Evolutionary conservation across 2,797 vertebrate genomes (phyloP), one percentile per base, ranked within the genome.

Genomic region (Arrhamphus sclerolepis): DNA sequence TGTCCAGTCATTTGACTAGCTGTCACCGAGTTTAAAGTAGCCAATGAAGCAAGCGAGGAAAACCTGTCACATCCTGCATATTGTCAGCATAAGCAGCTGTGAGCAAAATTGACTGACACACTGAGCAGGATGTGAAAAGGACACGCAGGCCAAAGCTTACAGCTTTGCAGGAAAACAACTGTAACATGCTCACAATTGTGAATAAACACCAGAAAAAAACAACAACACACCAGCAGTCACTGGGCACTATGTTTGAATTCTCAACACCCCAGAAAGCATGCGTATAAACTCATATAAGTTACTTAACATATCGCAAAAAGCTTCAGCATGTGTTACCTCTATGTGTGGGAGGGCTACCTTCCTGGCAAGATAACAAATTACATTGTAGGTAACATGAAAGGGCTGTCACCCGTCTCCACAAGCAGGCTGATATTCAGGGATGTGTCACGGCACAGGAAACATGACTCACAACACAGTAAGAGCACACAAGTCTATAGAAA

Each of bases 1-100:
- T 75, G 86, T 84, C 81, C 72, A 77, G 79, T 78, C 72, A 74
- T 85, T 87, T 87, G 82, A 87, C 81, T 72, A 80, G 83, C 83
- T 88, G 87, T 88, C 89, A 83, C 78, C 60, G 16, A 44, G 81
- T 75, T 74, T 87, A 84, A 83, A 88, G 82, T 69, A 75, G 70
- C 83, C 87, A 84, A 78, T 82, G 84, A 86, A 79, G 80, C 82
- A 64, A 46, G 62, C 75, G 53, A 71, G 72, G 67, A 80, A 85
- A 84, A 87, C 82, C 82, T 85, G 87, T 87, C 87, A 88, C 60
- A 48, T 83, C 71, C 61, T 48, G 56, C 69, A 79, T 76, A 63
- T 46, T 78, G 79, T 81, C 80, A 72, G 74, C 39, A 0, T 65
- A 58, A 78, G 67, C 55, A 11, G 60, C 69, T 56, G 73, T 75